phyloP scores from a whole-genome alignment of 2,888 invertebrate species.

The Eledona agricola region DNA sequence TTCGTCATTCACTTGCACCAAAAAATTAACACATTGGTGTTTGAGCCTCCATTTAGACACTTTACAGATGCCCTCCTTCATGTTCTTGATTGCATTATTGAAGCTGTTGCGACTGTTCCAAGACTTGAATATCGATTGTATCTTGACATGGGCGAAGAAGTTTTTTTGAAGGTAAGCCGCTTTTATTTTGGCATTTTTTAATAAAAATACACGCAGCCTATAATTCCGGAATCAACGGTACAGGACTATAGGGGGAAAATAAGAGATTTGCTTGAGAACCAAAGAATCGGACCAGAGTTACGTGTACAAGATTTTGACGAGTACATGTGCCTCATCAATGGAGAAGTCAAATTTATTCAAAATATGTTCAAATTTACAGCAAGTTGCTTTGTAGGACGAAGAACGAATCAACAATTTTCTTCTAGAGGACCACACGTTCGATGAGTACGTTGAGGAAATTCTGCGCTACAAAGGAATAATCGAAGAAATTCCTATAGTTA shows the following conservation, averaged over 20 bases:
- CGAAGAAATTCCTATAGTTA: conserved; percentile 67
- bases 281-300: conserved; percentile 77
- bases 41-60: conserved; percentile 79
- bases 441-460: conserved; percentile 70
- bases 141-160: conserved; percentile 66
- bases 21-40: conserved; percentile 70
- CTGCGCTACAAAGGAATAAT: conserved; percentile 71
- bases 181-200: neutral
- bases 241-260: conserved; percentile 71
- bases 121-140: conserved; percentile 83
- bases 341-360: conserved; percentile 50
- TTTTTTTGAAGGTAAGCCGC: conserved; percentile 52
- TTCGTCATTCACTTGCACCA: conserved; percentile 71
- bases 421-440: conserved; percentile 70
- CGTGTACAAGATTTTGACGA: conserved; percentile 82
- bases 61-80: conserved; percentile 76
- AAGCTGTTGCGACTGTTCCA: conserved; percentile 76
- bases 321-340: conserved; percentile 79
- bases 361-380: no score
- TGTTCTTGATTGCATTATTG: conserved; percentile 78
- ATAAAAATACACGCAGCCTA: conserved; percentile 68
- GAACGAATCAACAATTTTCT: conserved; percentile 74
- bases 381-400: conserved; percentile 68
- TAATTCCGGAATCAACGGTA: conserved; percentile 76
- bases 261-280: conserved; percentile 71